These are phyloP conservation scores for cattle (Bos taurus) DNA, from an alignment of 2,113 vertebrate genomes.

Conservation along the genomic window ARS-UCD2.0 NC_037330.1:84443501-84444000, in stretches of 20 bases:
- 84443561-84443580: slow-evolving; percentile 75
- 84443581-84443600: slow-evolving; percentile 80
- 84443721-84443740: slow-evolving; percentile 57
- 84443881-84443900: slow-evolving; percentile 19
- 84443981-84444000: slow-evolving; percentile 63
- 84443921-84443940: slow-evolving; percentile 54
- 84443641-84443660: slow-evolving; percentile 73
- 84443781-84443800: not conserved
- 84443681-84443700: slow-evolving; percentile 75
- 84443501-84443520: slow-evolving; percentile 2
- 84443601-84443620: slow-evolving; percentile 81
- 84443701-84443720: slow-evolving; percentile 75
- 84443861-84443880: slow-evolving; percentile 52
- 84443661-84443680: slow-evolving; percentile 79
- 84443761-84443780: slow-evolving; percentile 56
- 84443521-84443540: slow-evolving; percentile 51
- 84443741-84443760: slow-evolving; percentile 34
- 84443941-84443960: slow-evolving; percentile 66
- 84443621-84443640: slow-evolving; percentile 79
- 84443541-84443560: slow-evolving; percentile 33
- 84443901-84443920: slow-evolving; percentile 53
- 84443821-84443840: not conserved
- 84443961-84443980: slow-evolving; percentile 67
- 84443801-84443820: not conserved
- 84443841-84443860: slow-evolving; percentile 33